Conservation (phyloP, 2,888 invertebrate species). For the Seira ritae region DNA sequence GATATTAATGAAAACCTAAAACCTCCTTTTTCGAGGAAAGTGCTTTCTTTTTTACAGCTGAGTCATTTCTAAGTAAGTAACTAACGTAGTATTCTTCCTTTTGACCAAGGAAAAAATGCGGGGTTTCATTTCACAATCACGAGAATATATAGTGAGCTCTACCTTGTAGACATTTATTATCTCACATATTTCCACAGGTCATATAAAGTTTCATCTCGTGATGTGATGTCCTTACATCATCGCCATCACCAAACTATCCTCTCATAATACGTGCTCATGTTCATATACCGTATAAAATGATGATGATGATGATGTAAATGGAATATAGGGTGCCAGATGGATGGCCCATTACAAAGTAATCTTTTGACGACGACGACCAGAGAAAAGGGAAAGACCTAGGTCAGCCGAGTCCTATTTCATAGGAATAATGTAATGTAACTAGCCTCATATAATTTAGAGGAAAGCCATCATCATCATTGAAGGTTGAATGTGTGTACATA, state of each 20-base stretch:
- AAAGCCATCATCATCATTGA: not conserved
- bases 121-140: slow-evolving; percentile 2
- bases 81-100: too few relatives aligned
- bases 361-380: slow-evolving; percentile 35
- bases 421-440: slow-evolving; percentile 3
- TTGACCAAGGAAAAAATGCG: not conserved
- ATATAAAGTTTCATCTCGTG: not conserved
- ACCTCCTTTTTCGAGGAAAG: not conserved
- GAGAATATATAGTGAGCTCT: not conserved
- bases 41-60: not conserved
- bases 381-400: slow-evolving; percentile 25
- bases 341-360: slow-evolving; percentile 62
- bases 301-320: slow-evolving; percentile 11
- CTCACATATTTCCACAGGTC: not conserved
- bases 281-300: slow-evolving; percentile 26
- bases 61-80: not conserved
- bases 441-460: not conserved
- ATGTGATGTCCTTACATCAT: not conserved
- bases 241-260: not conserved
- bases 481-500: not conserved
- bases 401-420: not conserved
- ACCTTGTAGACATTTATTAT: not conserved
- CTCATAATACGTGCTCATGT: not conserved
- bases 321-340: slow-evolving; percentile 49
- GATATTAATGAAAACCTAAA: slow-evolving; percentile 2